These are phyloP conservation scores for Tethea ocularis DNA, from an alignment of 2,888 invertebrate genomes.

Conservation along the genomic window DNA sequence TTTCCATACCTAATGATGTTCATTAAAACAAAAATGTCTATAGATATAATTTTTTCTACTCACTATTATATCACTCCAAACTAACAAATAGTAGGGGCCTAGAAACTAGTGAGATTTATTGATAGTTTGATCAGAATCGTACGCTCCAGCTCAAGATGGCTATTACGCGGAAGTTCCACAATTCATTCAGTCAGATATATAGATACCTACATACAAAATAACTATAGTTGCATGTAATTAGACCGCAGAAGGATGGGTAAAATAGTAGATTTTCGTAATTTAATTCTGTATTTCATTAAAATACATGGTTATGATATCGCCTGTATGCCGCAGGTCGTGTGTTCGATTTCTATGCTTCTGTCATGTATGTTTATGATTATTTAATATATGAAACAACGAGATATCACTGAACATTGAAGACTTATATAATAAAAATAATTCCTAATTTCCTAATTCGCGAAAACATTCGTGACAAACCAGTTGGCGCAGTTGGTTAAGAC, in stretches of 20 bases:
- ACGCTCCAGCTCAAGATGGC: background rate
- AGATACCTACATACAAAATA: background rate
- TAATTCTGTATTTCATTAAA: background rate
- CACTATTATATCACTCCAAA: background rate
- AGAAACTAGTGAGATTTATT: conserved; percentile 6
- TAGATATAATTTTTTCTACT: no score
- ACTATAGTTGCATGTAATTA: background rate
- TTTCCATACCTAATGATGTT: background rate
- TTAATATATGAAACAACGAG: no score
- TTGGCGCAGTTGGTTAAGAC: no score
- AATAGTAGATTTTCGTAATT: background rate
- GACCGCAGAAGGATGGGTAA: background rate
- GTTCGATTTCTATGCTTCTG: no score
- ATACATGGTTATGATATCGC: background rate
- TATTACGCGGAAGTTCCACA: background rate
- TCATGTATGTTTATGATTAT: no score
- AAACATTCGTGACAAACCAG: no score
- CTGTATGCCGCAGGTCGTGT: no score
- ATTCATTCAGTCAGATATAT: background rate
- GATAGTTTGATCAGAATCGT: conserved; percentile 4
- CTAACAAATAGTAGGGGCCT: background rate
- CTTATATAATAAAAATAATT: no score
- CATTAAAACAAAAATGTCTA: no score
- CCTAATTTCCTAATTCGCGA: no score
- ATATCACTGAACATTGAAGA: no score